Base-by-base conservation (phyloP, 92 coral and sea anemone species). In the Epizoanthus illoricatus region DNA sequence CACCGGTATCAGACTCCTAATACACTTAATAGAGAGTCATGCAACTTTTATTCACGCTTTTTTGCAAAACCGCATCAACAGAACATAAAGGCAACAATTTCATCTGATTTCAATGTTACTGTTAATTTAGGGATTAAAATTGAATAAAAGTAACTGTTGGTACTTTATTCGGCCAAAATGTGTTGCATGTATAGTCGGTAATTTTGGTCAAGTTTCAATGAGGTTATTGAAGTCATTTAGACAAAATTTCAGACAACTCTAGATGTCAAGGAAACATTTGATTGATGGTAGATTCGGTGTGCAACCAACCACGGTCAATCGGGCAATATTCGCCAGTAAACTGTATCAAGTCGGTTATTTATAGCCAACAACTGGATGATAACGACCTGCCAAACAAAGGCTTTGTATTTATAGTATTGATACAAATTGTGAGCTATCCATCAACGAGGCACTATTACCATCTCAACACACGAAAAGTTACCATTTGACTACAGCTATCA, bases 381-480 rank as follows among this genome's bases (percentile, higher is more conserved):
- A 78, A 63, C 40, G 5, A 18, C 9, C 11, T 33, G 71, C 13
- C 71, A 78, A 78, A 78, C 82, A 43, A 65, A 42, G 18, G 16
- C 70, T 19, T 63, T 78, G 55, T 78, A 78, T 62, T 61, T 78
- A 61, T 63, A 78, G 82, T 78, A 78, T 63, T 17, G 60, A 78
- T 1, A 40, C 55, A 63, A 24, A 78, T 23, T 28, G 16, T 74
- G 45, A 28, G 54, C 56, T 24, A 18, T 66, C 16, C 80, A 54
- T 74, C 61, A 78, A 78, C 54, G 42, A 41, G 41, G 10, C n/a
- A 62, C 71, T 78, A 78, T 78, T 63, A 78, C 21, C 82, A 61
- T 42, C 24, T 78, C 23, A 41, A 43, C 71, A 63, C 40, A 21
- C 69, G 42, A 66, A 62, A 63, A 78, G 58, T 41, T 20, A 56